A percentile compares a stretch with the other conserved stretches of the same genome.
These are phyloP conservation scores for Sminthurinus signatus DNA, from an alignment of 1,140 invertebrate species.

Conservation along the genomic window DNA sequence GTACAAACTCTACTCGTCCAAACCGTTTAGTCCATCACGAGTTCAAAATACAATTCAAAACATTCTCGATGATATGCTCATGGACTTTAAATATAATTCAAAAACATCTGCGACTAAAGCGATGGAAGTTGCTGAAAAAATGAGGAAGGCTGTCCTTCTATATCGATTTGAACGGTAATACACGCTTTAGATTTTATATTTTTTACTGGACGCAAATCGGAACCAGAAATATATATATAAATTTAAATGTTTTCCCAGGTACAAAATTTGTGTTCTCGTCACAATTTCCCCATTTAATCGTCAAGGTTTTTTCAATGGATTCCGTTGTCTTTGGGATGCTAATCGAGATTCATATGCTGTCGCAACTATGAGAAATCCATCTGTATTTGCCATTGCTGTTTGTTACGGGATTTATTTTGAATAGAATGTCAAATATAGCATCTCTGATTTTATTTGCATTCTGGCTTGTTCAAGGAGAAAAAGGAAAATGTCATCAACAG, in stretches of 20 bases:
- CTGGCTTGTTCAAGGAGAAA: background rate
- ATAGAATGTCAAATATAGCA: background rate
- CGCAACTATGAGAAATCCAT: constrained; percentile 7
- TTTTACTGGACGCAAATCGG: too few relatives aligned
- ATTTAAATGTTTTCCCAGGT: constrained; percentile 11
- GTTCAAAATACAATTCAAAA: constrained; percentile 6
- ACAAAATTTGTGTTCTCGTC: constrained; percentile 18
- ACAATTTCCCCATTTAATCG: constrained; percentile 19
- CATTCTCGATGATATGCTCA: constrained; percentile 24
- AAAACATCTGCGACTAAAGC: constrained; percentile 4
- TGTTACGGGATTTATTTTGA: constrained; percentile 4
- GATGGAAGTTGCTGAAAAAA: constrained; percentile 21
- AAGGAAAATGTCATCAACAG: background rate
- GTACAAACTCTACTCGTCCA: constrained; percentile 9
- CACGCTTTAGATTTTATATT: background rate
- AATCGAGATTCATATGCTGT: constrained; percentile 15
- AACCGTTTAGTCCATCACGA: background rate
- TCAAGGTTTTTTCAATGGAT: constrained; percentile 20
- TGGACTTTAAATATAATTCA: constrained; percentile 8
- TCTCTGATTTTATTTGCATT: too few relatives aligned
- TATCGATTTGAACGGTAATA: constrained; percentile 24
- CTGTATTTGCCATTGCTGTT: background rate
- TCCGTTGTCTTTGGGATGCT: constrained; percentile 20
- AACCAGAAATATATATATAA: too few relatives aligned
- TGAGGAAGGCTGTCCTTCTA: constrained; percentile 7